A percentile compares a stretch with the other conserved stretches of the same genome.
Evolutionary conservation across 2,113 vertebrate species (phyloP).

Genomic region (Paramormyrops kingsleyae): DNA sequence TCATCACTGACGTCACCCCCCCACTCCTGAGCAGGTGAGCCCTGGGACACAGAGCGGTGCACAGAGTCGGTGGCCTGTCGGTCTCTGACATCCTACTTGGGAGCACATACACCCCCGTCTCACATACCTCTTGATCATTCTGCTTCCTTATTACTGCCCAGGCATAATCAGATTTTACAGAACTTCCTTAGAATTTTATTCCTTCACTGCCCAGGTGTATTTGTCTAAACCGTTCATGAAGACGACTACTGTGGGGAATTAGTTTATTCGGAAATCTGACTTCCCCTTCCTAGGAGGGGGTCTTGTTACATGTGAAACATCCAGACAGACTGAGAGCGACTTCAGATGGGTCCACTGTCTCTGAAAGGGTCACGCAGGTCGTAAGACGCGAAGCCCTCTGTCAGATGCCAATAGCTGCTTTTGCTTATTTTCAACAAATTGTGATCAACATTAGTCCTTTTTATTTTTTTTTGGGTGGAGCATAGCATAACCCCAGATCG

Average conservation of each 20-base stretch:
- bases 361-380: not conserved
- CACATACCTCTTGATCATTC: not conserved
- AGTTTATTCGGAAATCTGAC: constrained; percentile 24
- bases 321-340: constrained; percentile 2
- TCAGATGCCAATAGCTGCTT: constrained; percentile 18
- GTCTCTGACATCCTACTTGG: not conserved
- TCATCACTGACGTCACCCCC: not conserved
- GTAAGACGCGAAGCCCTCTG: not conserved
- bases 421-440: constrained; percentile 18
- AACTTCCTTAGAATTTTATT: not conserved
- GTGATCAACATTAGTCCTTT: constrained; percentile 19
- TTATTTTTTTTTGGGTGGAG: not conserved
- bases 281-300: constrained; percentile 1
- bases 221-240: not conserved
- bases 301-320: constrained; percentile 15
- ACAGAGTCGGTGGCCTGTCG: no score
- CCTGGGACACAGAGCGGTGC: not conserved
- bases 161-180: not conserved
- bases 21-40: not conserved
- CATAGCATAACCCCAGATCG: not conserved
- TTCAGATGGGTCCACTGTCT: constrained; percentile 12
- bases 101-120: not conserved
- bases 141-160: not conserved
- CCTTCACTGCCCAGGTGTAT: not conserved
- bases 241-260: constrained; percentile 10